Base-by-base conservation (phyloP, 2,888 invertebrate genomes). In the Apotomis betuletana region DNA sequence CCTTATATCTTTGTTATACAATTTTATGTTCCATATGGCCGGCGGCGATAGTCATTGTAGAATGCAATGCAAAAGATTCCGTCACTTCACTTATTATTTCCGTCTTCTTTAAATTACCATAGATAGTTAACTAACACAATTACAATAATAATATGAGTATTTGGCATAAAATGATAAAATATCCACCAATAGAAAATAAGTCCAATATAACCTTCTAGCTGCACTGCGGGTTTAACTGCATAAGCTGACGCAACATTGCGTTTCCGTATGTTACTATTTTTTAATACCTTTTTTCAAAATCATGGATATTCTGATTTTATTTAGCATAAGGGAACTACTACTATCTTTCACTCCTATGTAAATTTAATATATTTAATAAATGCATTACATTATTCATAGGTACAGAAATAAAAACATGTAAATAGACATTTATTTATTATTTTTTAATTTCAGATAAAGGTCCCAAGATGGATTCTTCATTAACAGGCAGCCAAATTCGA, bases 401-500 rank as follows among this genome's bases (percentile, higher is more conserved):
- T 6, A 3, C 44, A 44, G 3, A 49, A 8, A 8, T 49, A 49
- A 49, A 49, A 49, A 49, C 49, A 49, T 3, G 3, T 49, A 3
- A 49, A 49, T 49, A 6, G 44, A 44, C 44, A 44, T 27, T 27
- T 44, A 44, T 49, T 9, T 49, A 10, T 49, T 49, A 9, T 49
- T 73, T 59, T 69, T 65, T 51, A 54, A 69, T 61, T 77, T 79
- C 80, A 69, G 78, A 67, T 69, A 46, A 57, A 64, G 15, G 38
- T 59, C 36, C 36, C 77, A 93, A 77, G 70, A 95, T 95, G 95
- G 90, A 94, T 82, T 86, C 87, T 73, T 87, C 91, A 75, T 94
- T 95, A 94, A 94, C 95, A 74, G 97, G 97, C 4, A 96, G 96
- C 80, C 95, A 98, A 87, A 96, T 99, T 79, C 95, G 99, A 60